Percentiles rank a stretch among this genome's conserved stretches.
phyloP scores from a whole-genome alignment of 2,888 invertebrate species.

The Sclerodermus sp. region DNA sequence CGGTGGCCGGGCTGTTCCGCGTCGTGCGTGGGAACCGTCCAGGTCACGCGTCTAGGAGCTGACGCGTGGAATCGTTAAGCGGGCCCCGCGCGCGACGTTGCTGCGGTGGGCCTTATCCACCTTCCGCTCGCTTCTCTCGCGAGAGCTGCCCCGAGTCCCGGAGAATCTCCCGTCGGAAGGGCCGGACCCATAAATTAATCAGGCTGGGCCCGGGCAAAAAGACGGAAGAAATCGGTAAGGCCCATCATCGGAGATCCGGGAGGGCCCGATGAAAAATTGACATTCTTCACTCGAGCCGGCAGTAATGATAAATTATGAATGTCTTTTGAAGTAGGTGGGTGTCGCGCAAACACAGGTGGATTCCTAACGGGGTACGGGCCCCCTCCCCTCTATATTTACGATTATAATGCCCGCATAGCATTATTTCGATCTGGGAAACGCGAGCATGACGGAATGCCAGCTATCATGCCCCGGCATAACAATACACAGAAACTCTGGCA shows the following conservation, averaged over 20 bases:
- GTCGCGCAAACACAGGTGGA: constrained; percentile 33
- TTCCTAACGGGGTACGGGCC: constrained; percentile 51
- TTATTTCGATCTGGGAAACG: constrained; percentile 57
- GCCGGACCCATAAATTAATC: no score
- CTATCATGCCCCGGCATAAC: constrained; percentile 39
- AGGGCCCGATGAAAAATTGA: no score
- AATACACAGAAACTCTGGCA: constrained; percentile 25
- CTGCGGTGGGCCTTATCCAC: no score
- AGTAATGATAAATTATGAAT: constrained; percentile 50
- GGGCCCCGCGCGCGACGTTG: constrained; percentile 19
- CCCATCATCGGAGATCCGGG: no score
- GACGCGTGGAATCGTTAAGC: constrained; percentile 52
- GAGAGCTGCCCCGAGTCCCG: no score
- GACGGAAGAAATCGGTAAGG: no score
- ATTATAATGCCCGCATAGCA: constrained; percentile 55
- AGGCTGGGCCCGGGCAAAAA: no score
- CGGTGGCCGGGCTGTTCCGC: constrained; percentile 39
- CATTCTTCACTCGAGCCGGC: no score
- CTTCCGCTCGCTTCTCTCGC: no score
- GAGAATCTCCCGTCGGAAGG: no score
- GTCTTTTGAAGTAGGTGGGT: constrained; percentile 42
- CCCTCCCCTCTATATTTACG: constrained; percentile 47
- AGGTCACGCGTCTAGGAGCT: constrained; percentile 50
- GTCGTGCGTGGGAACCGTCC: constrained; percentile 54
- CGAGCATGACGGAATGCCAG: constrained; percentile 56